Evolutionary conservation across 2,797 vertebrate genomes (phyloP), one percentile per base, ranked within the genome.

Genomic region (Pterois miles): DNA sequence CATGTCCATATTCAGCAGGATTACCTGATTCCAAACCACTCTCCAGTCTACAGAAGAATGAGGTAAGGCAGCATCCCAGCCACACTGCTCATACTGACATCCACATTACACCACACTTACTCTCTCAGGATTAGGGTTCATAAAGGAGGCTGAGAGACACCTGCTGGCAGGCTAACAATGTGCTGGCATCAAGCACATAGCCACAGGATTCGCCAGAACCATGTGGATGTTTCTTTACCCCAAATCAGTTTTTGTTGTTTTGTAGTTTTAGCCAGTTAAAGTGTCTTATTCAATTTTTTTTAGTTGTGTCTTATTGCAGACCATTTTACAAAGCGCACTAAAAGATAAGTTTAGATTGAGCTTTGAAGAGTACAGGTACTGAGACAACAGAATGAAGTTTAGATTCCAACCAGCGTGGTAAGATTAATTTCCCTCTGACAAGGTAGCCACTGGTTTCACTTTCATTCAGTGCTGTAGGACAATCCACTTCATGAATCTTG

Each of bases 1-100:
- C 7, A n/a, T 82, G 25, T 70, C 8, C 12, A 16, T 59, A 1
- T 66, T 54, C 23, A 8, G 64, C 78, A 91, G 91, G 70, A 56
- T 79, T 91, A 27, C 83, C 85, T 8, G 89, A 74, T 16, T 90
- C 88, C 66, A 93, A 88, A 53, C 91, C 92, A 0, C 90, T 93
- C 22, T 92, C 90, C 78, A 92, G 84, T 69, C 56, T 71, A 22
- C 89, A 91, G 71, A 93, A 93, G 83, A 80, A 91, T 9, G 89
- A 93, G 87, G 93, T 94, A 76, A 59, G 65, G 8, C 34, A 38
- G 36, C 33, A n/a, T n/a, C n/a, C n/a, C 31, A 33, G 7, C 12
- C 43, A 53, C 12, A 14, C n/a, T n/a, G 22, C 27, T 18, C 67
- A 62, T 2, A 31, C 22, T 13, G 14, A 57, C 23, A 38, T 20